Evolutionary conservation across 2,113 vertebrate species (phyloP).

Genomic region (Tachuris rubrigastra): DNA sequence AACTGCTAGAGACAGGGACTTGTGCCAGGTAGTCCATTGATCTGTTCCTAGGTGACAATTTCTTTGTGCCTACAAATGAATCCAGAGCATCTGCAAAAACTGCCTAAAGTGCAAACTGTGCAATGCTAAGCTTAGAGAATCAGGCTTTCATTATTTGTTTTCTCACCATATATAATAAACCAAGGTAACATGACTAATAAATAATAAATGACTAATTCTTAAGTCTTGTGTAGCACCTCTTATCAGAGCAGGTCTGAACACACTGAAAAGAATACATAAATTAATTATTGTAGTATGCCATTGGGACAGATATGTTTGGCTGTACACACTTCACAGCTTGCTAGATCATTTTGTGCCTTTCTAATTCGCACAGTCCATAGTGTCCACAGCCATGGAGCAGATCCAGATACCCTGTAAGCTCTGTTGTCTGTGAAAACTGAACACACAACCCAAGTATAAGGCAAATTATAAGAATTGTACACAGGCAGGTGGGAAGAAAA

Average conservation of each 20-base stretch:
- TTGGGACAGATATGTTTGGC: neutral
- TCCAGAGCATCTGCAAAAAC: neutral
- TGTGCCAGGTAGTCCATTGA: neutral
- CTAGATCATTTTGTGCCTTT: neutral
- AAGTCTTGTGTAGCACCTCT: neutral
- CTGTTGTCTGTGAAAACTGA: neutral
- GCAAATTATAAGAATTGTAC: neutral
- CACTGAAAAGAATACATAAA: neutral
- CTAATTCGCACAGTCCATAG: neutral
- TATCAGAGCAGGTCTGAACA: neutral
- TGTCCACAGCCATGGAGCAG: neutral
- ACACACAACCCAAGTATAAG: neutral
- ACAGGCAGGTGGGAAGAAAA: neutral
- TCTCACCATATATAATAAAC: neutral
- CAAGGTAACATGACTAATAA: neutral
- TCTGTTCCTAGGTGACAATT: neutral
- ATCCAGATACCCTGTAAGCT: neutral
- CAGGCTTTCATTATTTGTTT: neutral
- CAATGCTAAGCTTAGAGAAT: neutral
- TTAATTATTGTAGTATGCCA: neutral
- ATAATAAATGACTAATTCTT: slow-evolving; percentile 10
- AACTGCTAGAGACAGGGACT: neutral
- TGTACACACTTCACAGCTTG: neutral
- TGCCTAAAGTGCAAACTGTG: neutral
- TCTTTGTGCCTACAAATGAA: neutral